Conservation (phyloP, 2,888 invertebrate genomes). For the Linnaemya vulpina region DNA sequence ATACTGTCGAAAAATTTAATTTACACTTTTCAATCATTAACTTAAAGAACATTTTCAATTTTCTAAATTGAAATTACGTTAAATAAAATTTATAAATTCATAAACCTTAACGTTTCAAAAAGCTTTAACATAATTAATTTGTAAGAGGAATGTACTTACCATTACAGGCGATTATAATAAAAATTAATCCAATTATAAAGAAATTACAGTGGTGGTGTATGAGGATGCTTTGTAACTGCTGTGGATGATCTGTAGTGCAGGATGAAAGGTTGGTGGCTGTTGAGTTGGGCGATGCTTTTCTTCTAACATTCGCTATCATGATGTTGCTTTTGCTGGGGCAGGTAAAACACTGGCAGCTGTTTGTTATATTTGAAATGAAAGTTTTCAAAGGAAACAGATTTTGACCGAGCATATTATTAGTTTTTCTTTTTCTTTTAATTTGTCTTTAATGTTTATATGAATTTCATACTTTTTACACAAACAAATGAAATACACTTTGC, state of each 20-base stretch:
- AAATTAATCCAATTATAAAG: slow-evolving; percentile 59
- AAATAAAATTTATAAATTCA: background rate
- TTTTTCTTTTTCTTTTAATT: background rate
- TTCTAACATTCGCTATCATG: slow-evolving; percentile 59
- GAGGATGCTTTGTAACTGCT: slow-evolving; percentile 13
- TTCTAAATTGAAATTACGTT: background rate
- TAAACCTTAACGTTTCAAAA: background rate
- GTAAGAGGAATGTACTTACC: slow-evolving; percentile 61
- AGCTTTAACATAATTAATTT: background rate
- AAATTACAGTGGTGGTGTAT: slow-evolving; percentile 57
- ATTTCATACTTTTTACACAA: background rate
- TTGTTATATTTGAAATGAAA: slow-evolving; percentile 15
- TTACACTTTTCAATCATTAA: background rate
- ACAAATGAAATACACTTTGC: slow-evolving; percentile 5
- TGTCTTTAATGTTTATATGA: background rate
- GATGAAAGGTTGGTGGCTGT: slow-evolving; percentile 15
- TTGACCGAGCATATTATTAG: slow-evolving; percentile 47
- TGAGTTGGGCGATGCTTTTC: slow-evolving; percentile 48
- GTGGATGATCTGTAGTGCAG: slow-evolving; percentile 24
- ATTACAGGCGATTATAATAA: slow-evolving; percentile 62
- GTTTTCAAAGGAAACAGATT: slow-evolving; percentile 32
- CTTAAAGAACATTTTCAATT: background rate
- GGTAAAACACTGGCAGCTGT: slow-evolving; percentile 49
- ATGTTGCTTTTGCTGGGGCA: slow-evolving; percentile 52
- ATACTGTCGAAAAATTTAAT: background rate